Percentiles rank a stretch among this genome's conserved stretches.
Conservation (phyloP, 2,888 invertebrate genomes). For the Spisula subtruncata region DNA sequence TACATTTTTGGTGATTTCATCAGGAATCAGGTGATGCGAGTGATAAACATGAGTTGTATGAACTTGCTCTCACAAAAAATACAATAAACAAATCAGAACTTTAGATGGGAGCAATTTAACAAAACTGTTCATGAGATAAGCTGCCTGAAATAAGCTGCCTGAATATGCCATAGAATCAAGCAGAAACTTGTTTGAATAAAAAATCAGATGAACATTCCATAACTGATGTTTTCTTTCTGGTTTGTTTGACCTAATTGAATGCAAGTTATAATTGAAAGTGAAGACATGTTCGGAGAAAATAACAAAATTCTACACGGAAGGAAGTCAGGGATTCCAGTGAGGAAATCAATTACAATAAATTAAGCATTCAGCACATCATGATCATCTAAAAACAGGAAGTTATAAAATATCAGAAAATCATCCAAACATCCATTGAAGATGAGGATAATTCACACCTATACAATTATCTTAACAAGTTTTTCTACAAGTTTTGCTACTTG, state of each 20-base stretch:
- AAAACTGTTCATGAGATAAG: too few relatives aligned
- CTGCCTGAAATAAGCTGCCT: too few relatives aligned
- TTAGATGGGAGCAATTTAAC: too few relatives aligned
- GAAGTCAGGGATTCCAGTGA: too few relatives aligned
- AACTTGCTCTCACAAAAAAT: too few relatives aligned
- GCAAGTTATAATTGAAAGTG: not conserved
- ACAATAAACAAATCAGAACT: too few relatives aligned
- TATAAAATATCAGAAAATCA: not conserved
- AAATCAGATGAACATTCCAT: not conserved
- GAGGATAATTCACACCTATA: slow-evolving; percentile 8
- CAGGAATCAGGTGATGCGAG: too few relatives aligned
- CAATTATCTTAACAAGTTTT: not conserved
- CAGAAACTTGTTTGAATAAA: too few relatives aligned
- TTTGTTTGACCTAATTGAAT: not conserved
- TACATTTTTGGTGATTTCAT: too few relatives aligned
- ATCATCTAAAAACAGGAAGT: not conserved
- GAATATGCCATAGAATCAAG: too few relatives aligned
- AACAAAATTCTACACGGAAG: not conserved
- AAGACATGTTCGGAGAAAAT: not conserved
- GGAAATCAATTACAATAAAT: slow-evolving; percentile 12
- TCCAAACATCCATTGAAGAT: not conserved
- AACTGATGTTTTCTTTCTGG: not conserved
- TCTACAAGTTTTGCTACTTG: too few relatives aligned
- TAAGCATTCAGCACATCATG: not conserved
- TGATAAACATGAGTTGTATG: too few relatives aligned